Evolutionary conservation across 2,797 vertebrate genomes (phyloP).

Genomic region (Pangasius sanitwongsei): DNA sequence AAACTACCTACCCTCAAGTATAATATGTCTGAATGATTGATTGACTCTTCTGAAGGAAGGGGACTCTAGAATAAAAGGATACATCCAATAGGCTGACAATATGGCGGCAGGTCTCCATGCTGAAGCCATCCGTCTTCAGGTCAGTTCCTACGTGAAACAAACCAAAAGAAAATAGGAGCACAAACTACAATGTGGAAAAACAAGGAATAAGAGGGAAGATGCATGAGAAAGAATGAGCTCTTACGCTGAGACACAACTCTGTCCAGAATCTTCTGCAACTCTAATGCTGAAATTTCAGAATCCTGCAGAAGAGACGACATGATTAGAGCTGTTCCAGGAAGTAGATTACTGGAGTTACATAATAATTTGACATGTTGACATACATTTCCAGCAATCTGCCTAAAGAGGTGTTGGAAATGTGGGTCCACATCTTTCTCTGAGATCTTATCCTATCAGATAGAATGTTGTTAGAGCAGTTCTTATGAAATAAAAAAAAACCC

Average conservation of each 20-base stretch:
- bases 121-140: conserved; percentile 75
- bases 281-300: conserved; percentile 84
- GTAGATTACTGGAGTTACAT: not conserved
- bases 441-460: conserved; percentile 69
- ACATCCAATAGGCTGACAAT: conserved; percentile 78
- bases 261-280: conserved; percentile 83
- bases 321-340: not conserved
- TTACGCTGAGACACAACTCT: conserved; percentile 83
- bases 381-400: conserved; percentile 84
- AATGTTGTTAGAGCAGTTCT: not conserved
- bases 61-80: conserved; percentile 64
- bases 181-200: not conserved
- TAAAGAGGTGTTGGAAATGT: conserved; percentile 83
- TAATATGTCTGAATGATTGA: not conserved
- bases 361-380: conserved; percentile 54
- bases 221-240: conserved; percentile 43
- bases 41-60: not conserved
- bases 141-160: conserved; percentile 65
- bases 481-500: not conserved
- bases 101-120: conserved; percentile 71
- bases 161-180: not conserved
- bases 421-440: conserved; percentile 83
- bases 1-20: not conserved
- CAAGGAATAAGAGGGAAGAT: not conserved
- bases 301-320: conserved; percentile 68